Base-by-base conservation (phyloP, 2,113 vertebrate genomes). In the Nettapus auritus region DNA sequence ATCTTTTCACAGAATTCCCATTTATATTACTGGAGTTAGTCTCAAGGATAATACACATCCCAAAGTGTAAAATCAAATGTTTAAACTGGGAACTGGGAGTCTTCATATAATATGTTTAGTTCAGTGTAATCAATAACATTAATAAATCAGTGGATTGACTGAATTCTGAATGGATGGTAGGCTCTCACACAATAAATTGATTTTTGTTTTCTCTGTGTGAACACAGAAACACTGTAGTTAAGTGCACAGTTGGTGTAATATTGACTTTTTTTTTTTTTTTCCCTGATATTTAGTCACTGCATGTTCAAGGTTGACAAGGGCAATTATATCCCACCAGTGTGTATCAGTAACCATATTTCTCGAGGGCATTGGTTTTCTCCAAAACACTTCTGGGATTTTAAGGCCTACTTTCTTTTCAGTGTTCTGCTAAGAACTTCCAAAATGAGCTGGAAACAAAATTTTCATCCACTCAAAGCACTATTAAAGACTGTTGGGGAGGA, bases 221-320 rank as follows among this genome's bases (percentile, higher is more conserved):
- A 81, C 86, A 67, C 59, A 95, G 74, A 93, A 83, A 93, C 46
- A 82, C 81, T 60, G 69, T 76, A 94, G 66, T 96, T 97, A 96
- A 79, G 87, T 95, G 62, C 84, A 93, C 92, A 90, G 90, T 78
- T 94, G 87, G 91, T 89, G 80, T 78, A 63, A 86, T 96, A 97
- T 96, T 94, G 96, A 97, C 97, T 97, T 92, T 93, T 87, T 90
- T 97, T 97, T 92, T 92, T 93, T 87, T 90, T 97, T 97, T 94
- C 56, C 56, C 73, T 95, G 25, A 85, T 97, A 90, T 96, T 97
- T 96, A 94, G 95, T 97, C 80, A 94, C 84, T 93, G 59, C 85
- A 68, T 85, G 73, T 90, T 97, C 94, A 96, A 97, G 78, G 87
- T 95, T 97, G 96, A 96, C 91, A 93, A 96, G 93, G 87, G 92